phyloP scores from a whole-genome alignment of 2,888 invertebrate genomes.

The Coelopa pilipes region DNA sequence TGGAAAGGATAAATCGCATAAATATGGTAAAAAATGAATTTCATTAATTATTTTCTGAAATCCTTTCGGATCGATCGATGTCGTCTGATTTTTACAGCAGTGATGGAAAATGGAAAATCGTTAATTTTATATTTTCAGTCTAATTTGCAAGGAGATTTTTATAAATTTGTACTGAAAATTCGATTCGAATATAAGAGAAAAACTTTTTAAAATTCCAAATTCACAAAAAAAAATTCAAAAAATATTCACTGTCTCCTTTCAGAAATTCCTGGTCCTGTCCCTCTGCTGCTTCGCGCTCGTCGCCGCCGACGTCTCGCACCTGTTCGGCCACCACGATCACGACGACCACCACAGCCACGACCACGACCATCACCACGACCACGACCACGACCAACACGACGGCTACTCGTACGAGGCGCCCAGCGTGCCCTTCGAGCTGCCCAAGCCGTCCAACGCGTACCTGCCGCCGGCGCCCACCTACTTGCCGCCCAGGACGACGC shows the following conservation, averaged over 20 bases:
- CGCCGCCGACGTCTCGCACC: conserved; percentile 56
- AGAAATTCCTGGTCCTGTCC: conserved; percentile 52
- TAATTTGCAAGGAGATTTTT: no score
- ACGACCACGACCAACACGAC: conserved; percentile 27
- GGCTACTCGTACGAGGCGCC: conserved; percentile 58
- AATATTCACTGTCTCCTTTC: conserved; percentile 23
- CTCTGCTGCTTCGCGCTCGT: conserved; percentile 47
- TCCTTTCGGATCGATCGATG: no score
- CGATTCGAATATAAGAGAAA: no score
- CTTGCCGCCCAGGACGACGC: conserved; percentile 36
- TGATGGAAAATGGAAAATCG: no score
- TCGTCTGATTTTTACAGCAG: no score
- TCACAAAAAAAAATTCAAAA: conserved; percentile 18
- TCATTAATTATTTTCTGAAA: no score
- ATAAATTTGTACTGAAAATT: no score
- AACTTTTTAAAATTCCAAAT: background rate
- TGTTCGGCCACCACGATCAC: conserved; percentile 48
- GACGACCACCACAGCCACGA: conserved; percentile 46
- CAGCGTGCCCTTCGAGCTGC: conserved; percentile 49
- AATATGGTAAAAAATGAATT: background rate
- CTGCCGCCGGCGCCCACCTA: conserved; percentile 35
- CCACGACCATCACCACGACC: conserved; percentile 38
- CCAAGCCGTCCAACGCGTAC: conserved; percentile 9
- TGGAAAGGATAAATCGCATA: conserved; percentile 47
- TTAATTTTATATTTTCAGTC: no score